Evolutionary conservation across 1,140 invertebrate genomes (phyloP), one percentile per base, ranked within the genome.

Genomic region (Leptinotarsa undecemlineata): DNA sequence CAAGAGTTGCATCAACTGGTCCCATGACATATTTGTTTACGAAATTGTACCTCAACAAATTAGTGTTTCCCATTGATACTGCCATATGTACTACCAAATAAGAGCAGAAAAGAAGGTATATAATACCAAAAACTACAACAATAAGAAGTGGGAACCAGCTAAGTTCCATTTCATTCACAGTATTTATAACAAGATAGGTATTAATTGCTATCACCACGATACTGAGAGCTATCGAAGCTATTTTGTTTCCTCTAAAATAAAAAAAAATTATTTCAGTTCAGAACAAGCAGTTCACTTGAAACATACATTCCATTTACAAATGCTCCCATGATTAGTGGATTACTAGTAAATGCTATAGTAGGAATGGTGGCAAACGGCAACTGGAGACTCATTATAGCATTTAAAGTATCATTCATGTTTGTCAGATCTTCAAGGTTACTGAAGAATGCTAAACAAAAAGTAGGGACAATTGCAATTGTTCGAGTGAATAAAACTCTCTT

Each of bases 341-440:
- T 93, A 71, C 93, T 94, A 0, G 95, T 97, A 81, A 98, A 98
- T 1, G 95, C 94, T 26, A 98, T 91, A 0, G 94, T 93, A 19
- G 96, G 96, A 68, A 98, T 86, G 3, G 95, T 90, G 11, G 96
- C 94, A 83, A 95, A 95, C 2, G 94, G 94, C 76, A 95, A 84
- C 82, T 96, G 95, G 3, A 96, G 86, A 76, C 91, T 93, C 95
- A 96, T 96, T 6, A 96, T 88, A 1, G 95, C 95, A 85, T 98
- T 98, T 1, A 98, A 86, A 20, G 94, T 86, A 82, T 98, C 95
- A 83, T 98, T 98, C 93, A 98, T 93, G 17, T 87, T 87, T 20
- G 93, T 95, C 63, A 98, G 84, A 78, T 96, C 90, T 33, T 91
- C 85, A 78, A 97, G 93, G 66, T 92, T 86, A 66, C 89, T 89